Conservation (phyloP, 2,113 vertebrate species). For the Centrocercus urophasianus region DNA sequence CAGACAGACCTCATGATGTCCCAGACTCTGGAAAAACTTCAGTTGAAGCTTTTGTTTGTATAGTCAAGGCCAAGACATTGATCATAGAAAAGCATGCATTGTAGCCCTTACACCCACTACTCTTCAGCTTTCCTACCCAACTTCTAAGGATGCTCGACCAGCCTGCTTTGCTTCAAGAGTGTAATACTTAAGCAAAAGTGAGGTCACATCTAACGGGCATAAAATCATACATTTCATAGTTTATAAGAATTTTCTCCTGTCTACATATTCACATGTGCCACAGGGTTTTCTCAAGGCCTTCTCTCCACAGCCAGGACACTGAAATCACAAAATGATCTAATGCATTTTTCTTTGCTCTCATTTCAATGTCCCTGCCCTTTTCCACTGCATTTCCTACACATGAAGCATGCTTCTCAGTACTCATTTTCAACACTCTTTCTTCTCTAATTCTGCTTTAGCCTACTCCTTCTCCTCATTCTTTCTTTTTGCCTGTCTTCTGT, state of each 20-base stretch:
- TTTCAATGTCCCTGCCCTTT: constrained; percentile 27
- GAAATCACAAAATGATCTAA: constrained; percentile 17
- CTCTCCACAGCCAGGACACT: neutral
- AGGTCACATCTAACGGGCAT: neutral
- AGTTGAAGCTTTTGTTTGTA: neutral
- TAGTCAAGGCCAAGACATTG: neutral
- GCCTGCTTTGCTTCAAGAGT: neutral
- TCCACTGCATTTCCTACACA: neutral
- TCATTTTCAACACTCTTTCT: neutral
- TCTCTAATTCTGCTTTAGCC: neutral
- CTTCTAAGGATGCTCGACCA: neutral
- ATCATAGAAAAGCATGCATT: neutral
- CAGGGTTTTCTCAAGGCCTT: neutral
- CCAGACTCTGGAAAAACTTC: neutral
- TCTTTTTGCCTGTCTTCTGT: neutral
- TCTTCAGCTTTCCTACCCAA: neutral
- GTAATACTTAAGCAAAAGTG: neutral
- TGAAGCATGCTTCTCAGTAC: neutral
- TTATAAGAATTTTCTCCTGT: neutral
- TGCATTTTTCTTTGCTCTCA: constrained; percentile 2
- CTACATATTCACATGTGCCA: neutral
- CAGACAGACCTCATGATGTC: neutral
- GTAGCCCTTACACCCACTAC: neutral
- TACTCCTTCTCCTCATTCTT: neutral
- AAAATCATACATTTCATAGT: neutral